Evolutionary conservation across 2,113 vertebrate genomes (phyloP), one percentile per base, ranked within the genome.

Genomic region (Menidia beryllina): DNA sequence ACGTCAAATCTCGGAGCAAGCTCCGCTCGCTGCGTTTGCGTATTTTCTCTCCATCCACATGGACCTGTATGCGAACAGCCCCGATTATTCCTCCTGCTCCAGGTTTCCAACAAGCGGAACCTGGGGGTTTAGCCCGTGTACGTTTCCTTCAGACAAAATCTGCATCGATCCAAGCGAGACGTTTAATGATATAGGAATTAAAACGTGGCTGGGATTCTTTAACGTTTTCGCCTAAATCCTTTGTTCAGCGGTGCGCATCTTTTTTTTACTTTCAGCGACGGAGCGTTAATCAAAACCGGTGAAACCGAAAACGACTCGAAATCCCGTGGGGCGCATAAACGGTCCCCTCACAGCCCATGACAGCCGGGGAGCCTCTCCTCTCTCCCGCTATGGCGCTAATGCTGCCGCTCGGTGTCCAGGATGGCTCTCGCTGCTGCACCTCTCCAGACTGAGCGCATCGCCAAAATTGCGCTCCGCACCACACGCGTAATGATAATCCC

Each of bases 1-100:
- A 84, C 81, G 83, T 93, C 91, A 93, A 92, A 94, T 94, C 87
- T 92, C 90, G 85, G 77, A 79, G 25, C 39, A 48, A 69, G 69
- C 64, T 55, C 65, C 56, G 50, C 34, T 72, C 43, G 58, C 51
- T 39, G 65, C 30, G 71, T 59, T 74, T 69, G 80, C 52, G 23
- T 71, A 36, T 63, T 57, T 75, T 65, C 69, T 83, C 52, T 75
- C 75, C 80, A 78, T 85, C 76, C 88, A 89, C 88, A 84, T 83
- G 77, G 77, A 75, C 26, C 17, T 24, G 45, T 67, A 2, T 71
- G 54, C 71, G 61, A 63, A 41, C 36, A 66, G 55, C 65, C 62
- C 78, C 63, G 72, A 86, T 60, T 75, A 58, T 75, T 75, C 75
- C 67, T 79, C 69, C 53, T 65, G 67, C 62, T 87, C 66, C 64